These are phyloP conservation scores for Anisognathus igniventris DNA, from an alignment of 2,797 vertebrate species.

Conservation along the genomic window DNA sequence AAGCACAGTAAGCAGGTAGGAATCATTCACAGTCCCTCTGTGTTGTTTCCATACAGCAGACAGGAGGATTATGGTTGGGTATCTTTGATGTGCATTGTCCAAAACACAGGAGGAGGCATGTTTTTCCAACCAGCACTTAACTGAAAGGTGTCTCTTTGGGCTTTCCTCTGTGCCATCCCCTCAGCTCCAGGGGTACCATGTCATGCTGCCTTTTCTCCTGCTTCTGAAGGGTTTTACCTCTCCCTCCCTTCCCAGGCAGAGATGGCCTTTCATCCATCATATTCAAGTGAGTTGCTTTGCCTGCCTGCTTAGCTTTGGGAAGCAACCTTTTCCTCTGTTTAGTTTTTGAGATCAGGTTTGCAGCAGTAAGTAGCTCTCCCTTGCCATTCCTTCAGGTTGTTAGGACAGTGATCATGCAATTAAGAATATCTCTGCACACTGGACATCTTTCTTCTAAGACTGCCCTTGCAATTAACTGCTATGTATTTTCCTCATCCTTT, in stretches of 20 bases:
- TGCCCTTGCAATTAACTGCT: not conserved
- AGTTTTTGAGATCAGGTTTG: not conserved
- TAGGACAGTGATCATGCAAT: not conserved
- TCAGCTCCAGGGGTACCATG: rapidly evolving
- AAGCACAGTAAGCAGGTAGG: not conserved
- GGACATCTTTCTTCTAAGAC: not conserved
- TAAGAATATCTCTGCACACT: not conserved
- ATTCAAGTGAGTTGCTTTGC: not conserved
- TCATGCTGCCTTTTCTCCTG: not conserved
- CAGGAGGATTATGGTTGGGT: not conserved
- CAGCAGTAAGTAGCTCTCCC: not conserved
- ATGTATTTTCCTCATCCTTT: not conserved
- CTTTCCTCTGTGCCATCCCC: not conserved
- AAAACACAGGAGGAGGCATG: not conserved
- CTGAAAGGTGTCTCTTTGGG: not conserved
- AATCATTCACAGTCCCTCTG: not conserved
- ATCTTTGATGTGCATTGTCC: not conserved
- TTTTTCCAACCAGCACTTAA: not conserved
- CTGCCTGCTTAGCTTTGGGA: not conserved
- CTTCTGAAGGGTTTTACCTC: not conserved
- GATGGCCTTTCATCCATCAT: rapidly evolving
- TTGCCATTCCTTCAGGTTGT: not conserved
- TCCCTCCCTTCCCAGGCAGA: not conserved
- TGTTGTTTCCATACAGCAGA: rapidly evolving
- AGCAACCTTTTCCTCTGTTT: not conserved